Evolutionary conservation across 2,113 vertebrate genomes (phyloP), one percentile per base, ranked within the genome.

Genomic region (Progne subis): DNA sequence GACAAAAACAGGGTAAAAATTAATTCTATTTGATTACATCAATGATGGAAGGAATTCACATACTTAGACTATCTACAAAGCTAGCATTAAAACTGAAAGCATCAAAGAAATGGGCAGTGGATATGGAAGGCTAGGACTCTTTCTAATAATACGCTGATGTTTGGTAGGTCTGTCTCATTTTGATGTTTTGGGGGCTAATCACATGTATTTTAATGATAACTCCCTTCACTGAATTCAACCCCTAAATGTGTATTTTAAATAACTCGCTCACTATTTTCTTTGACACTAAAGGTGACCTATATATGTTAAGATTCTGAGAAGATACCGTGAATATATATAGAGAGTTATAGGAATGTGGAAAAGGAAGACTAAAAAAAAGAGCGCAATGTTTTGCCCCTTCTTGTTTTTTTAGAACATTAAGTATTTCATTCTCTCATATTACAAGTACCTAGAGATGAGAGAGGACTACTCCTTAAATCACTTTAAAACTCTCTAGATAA

Each of bases 391-490:
- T 92, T 71, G 19, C 20, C 17, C 46, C 46, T 76, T 65, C 43
- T 90, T 47, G 39, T 41, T 71, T 90, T 91, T 87, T 69, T 56
- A 24, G 50, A 82, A 78, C n/a, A 57, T 44, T 64, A 75, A 60
- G 44, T 75, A 82, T 79, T 82, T 53, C 17, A 80, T 87, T 80
- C 79, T 88, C 37, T 74, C 49, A 74, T 69, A 61, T 55, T 63
- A 84, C 56, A 94, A 84, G 77, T 78, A 59, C 44, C 34, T 50
- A 72, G 32, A 90, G 29, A 91, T 64, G 49, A 76, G 29, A 75
- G 39, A 72, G n/a, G 53, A 85, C 72, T 91, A 67, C 77, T 95
- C 50, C 76, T 91, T 81, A 83, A 95, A 95, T 88, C 80, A 92
- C 86, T 94, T 86, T 49, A 92, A 94, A 95, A 74, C 77, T 53